Evolutionary conservation across 2,888 invertebrate genomes (phyloP).

Genomic region (Mycalesis mineus): DNA sequence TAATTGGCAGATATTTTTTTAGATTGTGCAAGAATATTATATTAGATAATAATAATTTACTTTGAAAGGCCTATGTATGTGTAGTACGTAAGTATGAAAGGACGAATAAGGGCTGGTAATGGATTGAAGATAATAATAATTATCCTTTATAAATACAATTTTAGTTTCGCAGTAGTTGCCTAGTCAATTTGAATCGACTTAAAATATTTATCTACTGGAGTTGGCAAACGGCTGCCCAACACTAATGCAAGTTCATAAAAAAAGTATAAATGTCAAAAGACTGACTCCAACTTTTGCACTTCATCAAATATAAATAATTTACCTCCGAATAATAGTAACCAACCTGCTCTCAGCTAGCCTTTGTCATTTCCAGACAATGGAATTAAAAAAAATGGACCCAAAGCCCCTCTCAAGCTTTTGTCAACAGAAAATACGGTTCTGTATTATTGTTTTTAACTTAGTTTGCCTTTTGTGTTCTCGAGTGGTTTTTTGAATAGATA

Average conservation of each 20-base stretch:
- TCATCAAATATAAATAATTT: conserved; percentile 76
- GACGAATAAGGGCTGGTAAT: no score
- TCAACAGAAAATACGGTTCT: conserved; percentile 46
- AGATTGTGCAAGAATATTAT: no score
- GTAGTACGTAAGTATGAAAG: no score
- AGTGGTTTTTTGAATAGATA: conserved; percentile 54
- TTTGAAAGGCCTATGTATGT: no score
- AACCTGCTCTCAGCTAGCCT: conserved; percentile 53
- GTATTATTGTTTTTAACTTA: conserved; percentile 68
- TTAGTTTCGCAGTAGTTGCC: no score
- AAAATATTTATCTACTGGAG: no score
- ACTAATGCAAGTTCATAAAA: conserved; percentile 9
- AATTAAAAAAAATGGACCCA: conserved; percentile 41
- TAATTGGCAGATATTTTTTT: no score
- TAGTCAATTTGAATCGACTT: no score
- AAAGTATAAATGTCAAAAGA: conserved; percentile 59
- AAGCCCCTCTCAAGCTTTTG: conserved; percentile 41
- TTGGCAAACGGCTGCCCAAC: neutral
- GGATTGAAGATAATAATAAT: no score
- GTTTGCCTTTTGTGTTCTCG: conserved; percentile 46
- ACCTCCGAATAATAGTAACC: conserved; percentile 59
- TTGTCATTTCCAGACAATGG: conserved; percentile 48
- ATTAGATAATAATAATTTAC: no score
- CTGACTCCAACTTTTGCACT: conserved; percentile 70
- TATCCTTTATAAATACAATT: no score